Evolutionary conservation across 2,113 vertebrate genomes (phyloP).

Genomic region (Lophotis ruficrista): DNA sequence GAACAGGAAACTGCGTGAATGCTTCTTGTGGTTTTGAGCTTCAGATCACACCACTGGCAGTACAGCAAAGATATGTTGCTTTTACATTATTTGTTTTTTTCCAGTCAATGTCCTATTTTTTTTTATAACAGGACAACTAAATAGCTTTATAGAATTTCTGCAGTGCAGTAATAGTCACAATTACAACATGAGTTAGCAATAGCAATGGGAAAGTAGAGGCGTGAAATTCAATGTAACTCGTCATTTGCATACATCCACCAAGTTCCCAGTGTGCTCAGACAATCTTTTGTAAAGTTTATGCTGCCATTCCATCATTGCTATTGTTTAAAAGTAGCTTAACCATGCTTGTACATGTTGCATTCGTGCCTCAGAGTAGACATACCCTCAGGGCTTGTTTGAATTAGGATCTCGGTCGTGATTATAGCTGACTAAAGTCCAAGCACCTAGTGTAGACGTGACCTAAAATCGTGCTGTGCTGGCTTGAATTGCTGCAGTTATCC

Average conservation of each 20-base stretch:
- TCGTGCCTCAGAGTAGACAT: neutral
- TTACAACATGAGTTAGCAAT: neutral
- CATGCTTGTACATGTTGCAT: neutral
- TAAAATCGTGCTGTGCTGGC: neutral
- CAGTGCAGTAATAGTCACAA: neutral
- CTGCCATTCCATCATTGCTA: neutral
- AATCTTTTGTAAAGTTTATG: neutral
- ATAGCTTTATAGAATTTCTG: neutral
- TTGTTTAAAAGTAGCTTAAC: neutral
- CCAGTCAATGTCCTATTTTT: neutral
- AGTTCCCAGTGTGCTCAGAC: neutral
- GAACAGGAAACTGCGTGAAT: constrained; percentile 17
- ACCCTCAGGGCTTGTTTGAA: constrained; percentile 41
- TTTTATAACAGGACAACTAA: neutral
- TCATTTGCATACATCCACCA: neutral
- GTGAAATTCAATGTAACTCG: neutral
- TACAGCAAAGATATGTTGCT: neutral
- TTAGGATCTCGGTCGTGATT: constrained; percentile 17
- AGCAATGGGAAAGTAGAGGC: neutral
- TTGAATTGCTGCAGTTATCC: neutral
- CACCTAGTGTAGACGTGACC: neutral
- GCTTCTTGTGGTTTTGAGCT: constrained; percentile 7
- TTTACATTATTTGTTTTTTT: neutral
- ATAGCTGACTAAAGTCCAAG: constrained; percentile 30
- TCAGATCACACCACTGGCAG: neutral